A percentile compares a stretch with the other conserved stretches of the same genome.
phyloP scores from a whole-genome alignment of 2,797 vertebrate species.

The Crypturellus tataupa region DNA sequence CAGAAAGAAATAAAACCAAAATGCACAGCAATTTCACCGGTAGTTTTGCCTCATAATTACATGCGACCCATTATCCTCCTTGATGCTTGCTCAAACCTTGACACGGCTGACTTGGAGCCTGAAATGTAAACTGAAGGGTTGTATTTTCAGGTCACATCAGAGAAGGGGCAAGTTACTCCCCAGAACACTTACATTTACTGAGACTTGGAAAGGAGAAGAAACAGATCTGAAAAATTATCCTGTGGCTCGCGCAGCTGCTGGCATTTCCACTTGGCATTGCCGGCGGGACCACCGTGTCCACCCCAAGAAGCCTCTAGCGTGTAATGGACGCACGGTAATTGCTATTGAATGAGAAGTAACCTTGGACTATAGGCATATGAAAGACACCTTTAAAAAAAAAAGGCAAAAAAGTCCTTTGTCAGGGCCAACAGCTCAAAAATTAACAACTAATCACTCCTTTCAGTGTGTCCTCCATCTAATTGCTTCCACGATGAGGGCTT shows the following conservation, averaged over 20 bases:
- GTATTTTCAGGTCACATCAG: constrained; percentile 55
- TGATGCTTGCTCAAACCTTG: constrained; percentile 69
- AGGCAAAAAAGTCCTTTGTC: neutral
- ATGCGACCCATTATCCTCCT: constrained; percentile 75
- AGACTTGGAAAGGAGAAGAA: constrained; percentile 69
- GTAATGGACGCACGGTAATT: constrained; percentile 59
- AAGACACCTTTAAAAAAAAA: constrained; percentile 47
- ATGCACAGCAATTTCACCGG: constrained; percentile 22
- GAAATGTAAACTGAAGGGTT: constrained; percentile 64
- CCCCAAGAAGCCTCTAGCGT: constrained; percentile 35
- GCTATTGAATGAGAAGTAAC: constrained; percentile 63
- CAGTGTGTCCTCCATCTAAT: constrained; percentile 62
- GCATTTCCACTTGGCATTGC: constrained; percentile 55
- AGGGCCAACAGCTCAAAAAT: constrained; percentile 65
- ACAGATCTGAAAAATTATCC: constrained; percentile 73
- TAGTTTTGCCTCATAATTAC: constrained; percentile 73
- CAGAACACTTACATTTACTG: constrained; percentile 69
- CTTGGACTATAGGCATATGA: constrained; percentile 50
- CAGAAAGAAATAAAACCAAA: constrained; percentile 67
- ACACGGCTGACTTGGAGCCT: constrained; percentile 72
- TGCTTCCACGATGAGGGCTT: constrained; percentile 41
- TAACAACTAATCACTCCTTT: constrained; percentile 70
- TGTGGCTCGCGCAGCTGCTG: constrained; percentile 58
- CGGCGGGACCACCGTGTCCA: constrained; percentile 26
- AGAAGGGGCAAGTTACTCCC: constrained; percentile 53